phyloP scores from a whole-genome alignment of 2,888 invertebrate genomes.

The Drosophila ezoana region DNA sequence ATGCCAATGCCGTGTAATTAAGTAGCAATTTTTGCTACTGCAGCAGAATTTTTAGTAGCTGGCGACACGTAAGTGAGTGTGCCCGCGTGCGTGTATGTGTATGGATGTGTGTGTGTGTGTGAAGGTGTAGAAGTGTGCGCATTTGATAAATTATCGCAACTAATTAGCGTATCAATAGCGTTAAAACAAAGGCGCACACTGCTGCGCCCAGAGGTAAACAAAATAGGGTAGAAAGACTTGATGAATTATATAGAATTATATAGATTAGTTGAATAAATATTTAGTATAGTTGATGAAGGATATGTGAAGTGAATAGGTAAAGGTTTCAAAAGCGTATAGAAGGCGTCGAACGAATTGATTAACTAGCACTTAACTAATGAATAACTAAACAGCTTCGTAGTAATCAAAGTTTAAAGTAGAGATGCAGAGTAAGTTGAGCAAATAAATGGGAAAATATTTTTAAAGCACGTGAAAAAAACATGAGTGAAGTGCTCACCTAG shows the following conservation, averaged over 20 bases:
- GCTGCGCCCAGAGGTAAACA: background rate
- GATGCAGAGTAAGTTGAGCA: no score
- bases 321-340: background rate
- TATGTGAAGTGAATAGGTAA: background rate
- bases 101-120: background rate
- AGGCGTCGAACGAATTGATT: background rate
- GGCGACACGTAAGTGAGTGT: slow-evolving; percentile 29
- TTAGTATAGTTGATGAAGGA: slow-evolving; percentile 1
- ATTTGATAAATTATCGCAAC: slow-evolving; percentile 69
- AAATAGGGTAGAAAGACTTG: slow-evolving; percentile 7
- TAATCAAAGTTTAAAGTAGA: no score
- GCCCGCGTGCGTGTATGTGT: slow-evolving; percentile 6
- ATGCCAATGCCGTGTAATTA: slow-evolving; percentile 66
- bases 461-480: no score
- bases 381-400: no score
- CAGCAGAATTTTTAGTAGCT: slow-evolving; percentile 70
- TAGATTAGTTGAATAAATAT: slow-evolving; percentile 39
- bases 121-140: slow-evolving; percentile 4
- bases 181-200: slow-evolving; percentile 42
- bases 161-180: slow-evolving; percentile 76
- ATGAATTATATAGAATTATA: slow-evolving; percentile 40
- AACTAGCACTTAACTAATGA: background rate
- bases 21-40: slow-evolving; percentile 77
- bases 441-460: no score
- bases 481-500: no score